phyloP scores from a whole-genome alignment of 37 sponge, comb jelly and placozoan species.

The Tethya wilhelma region DNA sequence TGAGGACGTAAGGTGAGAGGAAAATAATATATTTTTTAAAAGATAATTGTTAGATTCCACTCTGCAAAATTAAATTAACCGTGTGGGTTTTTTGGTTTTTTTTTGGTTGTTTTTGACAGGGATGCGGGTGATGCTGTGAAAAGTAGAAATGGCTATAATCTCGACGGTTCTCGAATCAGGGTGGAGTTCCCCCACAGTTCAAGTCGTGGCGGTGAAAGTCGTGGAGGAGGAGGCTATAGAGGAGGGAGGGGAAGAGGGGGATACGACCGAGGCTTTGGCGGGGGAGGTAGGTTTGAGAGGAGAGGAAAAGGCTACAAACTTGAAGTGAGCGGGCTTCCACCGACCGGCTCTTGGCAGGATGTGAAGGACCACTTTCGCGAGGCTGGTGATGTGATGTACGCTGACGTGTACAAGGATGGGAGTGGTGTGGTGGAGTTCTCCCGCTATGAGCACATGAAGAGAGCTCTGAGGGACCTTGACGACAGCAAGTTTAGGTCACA shows the following conservation, averaged over 20 bases:
- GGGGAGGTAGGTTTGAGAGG: slow-evolving; percentile 7
- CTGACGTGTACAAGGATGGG: slow-evolving; percentile 93
- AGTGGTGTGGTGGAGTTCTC: slow-evolving; percentile 94
- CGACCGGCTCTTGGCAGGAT: slow-evolving; percentile 97
- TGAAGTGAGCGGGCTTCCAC: slow-evolving; percentile 87
- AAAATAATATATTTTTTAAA: no score
- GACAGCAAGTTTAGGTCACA: slow-evolving; percentile 98
- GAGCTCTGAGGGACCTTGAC: slow-evolving; percentile 91
- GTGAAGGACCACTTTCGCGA: slow-evolving; percentile 97
- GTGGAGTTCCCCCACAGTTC: slow-evolving; percentile 91
- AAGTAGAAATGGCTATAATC: slow-evolving; percentile 83
- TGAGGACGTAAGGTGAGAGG: slow-evolving; percentile 93
- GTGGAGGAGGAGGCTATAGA: slow-evolving; percentile 51
- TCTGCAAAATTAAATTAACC: no score
- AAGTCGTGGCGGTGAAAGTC: slow-evolving; percentile 36
- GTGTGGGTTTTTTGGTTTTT: background rate
- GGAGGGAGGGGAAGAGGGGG: slow-evolving; percentile 50
- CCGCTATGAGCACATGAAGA: slow-evolving; percentile 73
- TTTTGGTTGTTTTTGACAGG: slow-evolving; percentile 25
- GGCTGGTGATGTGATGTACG: slow-evolving; percentile 93
- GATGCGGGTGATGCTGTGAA: slow-evolving; percentile 96
- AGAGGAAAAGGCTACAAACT: slow-evolving; percentile 81
- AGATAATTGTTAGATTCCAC: no score
- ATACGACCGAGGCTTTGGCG: slow-evolving; percentile 14
- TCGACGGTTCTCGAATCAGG: slow-evolving; percentile 90